Evolutionary conservation across 2,113 vertebrate genomes (phyloP), one percentile per base, ranked within the genome.

Genomic region (Junco hyemalis): DNA sequence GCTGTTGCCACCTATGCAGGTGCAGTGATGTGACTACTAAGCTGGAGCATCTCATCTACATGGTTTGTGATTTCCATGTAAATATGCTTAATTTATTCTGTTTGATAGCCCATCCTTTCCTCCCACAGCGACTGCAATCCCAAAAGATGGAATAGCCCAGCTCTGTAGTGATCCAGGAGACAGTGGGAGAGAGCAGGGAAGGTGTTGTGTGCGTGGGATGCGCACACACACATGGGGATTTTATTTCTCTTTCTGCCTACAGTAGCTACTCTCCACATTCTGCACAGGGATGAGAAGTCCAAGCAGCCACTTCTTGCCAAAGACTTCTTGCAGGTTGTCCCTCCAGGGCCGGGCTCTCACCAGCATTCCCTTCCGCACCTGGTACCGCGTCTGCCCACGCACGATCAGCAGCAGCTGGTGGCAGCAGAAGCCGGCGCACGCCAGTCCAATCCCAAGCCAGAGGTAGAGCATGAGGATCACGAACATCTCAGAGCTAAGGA

Each of bases 391-490:
- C 96, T 99, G 99, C 23, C 99, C 99, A 5, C 98, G 98, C 74
- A 99, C 98, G 85, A 99, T 98, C 98, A 99, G 92, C 95, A 99
- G 98, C 93, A 99, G 97, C 98, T 99, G 99, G 94, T 99, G 99
- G 96, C 98, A 99, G 94, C 99, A 99, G 98, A 99, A 99, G 56
- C 99, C 99, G 0, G 99, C 99, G 0, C 99, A 99, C 87, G 99
- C 99, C 97, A 99, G 97, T 86, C 99, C 99, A 2, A 99, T 98
- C 89, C 99, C 99, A 74, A 99, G 98, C 99, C 99, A 99, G 97
- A 99, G 98, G 61, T 99, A 99, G 33, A 99, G 98, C 99, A 99
- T 99, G 96, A 99, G 98, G 95, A 99, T 99, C 96, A 99, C 98
- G 94, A 99, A 99, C 97, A 99, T 98, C 97, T 99, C 99, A 96